Conservation (phyloP, 2,888 invertebrate species). For the Dorcus hopei region DNA sequence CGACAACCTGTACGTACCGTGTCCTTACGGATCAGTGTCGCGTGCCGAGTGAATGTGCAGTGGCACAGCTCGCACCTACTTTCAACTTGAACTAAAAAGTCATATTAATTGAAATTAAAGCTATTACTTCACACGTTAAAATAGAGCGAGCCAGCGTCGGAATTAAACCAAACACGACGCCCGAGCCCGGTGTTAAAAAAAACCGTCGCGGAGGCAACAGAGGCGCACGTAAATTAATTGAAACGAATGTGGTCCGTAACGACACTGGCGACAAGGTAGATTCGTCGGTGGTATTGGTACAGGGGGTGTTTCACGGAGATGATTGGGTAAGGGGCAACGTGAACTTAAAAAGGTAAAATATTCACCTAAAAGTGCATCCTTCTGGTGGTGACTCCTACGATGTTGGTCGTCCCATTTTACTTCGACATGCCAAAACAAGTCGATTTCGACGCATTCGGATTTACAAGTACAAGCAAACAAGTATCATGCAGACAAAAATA, state of each 20-base stretch:
- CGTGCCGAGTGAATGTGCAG: conserved; percentile 25
- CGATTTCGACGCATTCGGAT: neutral
- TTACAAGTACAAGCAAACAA: neutral
- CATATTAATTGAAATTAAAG: conserved; percentile 10
- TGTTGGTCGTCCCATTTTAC: neutral
- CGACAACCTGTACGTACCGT: neutral
- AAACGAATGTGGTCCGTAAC: neutral
- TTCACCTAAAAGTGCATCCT: conserved; percentile 9
- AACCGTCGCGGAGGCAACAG: neutral
- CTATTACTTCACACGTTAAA: neutral
- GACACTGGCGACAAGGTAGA: too few species aligned
- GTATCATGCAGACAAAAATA: neutral
- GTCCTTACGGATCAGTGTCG: conserved; percentile 15
- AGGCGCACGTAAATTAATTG: neutral
- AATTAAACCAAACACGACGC: neutral
- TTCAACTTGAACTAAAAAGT: conserved; percentile 28
- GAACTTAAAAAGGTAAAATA: neutral
- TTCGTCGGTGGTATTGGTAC: too few species aligned
- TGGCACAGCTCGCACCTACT: conserved; percentile 21
- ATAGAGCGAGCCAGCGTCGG: too few species aligned
- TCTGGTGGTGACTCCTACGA: neutral
- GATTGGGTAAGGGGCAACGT: neutral
- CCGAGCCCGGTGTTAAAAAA: neutral
- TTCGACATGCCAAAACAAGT: too few species aligned
- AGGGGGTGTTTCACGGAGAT: neutral